Conservation (phyloP, 1,140 invertebrate species). For the Wiebesia pumilae region DNA sequence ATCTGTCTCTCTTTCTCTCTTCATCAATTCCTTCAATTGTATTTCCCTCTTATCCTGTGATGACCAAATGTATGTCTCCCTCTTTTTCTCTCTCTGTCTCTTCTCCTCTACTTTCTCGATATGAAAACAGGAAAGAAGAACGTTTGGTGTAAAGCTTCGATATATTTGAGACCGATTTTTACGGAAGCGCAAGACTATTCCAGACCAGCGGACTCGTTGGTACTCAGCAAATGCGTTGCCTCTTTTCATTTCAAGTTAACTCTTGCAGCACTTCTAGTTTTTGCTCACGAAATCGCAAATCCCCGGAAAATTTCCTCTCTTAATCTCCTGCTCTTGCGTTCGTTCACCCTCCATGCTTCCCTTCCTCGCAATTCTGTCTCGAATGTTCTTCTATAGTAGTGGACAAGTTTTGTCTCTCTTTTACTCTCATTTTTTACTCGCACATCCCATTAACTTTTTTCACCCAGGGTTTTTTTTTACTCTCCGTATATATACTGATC, state of each 20-base stretch:
- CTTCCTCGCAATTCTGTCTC: background rate
- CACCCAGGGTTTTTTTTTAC: background rate
- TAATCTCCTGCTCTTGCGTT: background rate
- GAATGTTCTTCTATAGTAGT: background rate
- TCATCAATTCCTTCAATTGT: background rate
- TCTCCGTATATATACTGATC: background rate
- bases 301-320: constrained; percentile 51
- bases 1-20: constrained; percentile 3
- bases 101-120: background rate
- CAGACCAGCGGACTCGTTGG: background rate
- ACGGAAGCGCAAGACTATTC: constrained; percentile 18
- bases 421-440: constrained; percentile 19
- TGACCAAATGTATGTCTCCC: background rate
- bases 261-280: constrained; percentile 14
- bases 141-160: constrained; percentile 35
- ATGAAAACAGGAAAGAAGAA: background rate
- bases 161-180: constrained; percentile 48
- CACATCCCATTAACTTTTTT: constrained; percentile 54
- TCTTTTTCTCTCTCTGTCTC: background rate
- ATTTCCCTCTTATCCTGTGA: background rate
- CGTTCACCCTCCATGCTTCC: background rate
- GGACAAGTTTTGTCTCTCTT: background rate
- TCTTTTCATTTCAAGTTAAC: constrained; percentile 50
- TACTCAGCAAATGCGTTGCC: constrained; percentile 33
- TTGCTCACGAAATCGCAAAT: constrained; percentile 49